These are phyloP conservation scores for Leptarthrus brevirostris DNA, from an alignment of 2,888 invertebrate genomes.

Conservation along the genomic window DNA sequence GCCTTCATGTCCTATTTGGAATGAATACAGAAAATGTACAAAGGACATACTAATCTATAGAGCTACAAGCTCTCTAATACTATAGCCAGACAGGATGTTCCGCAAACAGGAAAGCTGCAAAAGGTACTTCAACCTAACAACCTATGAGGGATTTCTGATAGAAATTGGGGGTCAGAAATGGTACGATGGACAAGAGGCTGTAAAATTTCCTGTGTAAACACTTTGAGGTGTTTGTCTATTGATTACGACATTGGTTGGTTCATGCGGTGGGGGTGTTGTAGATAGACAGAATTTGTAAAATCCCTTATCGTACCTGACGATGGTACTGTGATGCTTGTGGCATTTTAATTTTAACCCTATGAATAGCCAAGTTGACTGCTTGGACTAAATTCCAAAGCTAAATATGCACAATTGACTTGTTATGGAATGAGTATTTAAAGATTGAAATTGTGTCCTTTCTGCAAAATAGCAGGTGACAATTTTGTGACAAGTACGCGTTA, in stretches of 20 bases:
- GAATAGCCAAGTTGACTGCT: neutral
- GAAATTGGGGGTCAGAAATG: neutral
- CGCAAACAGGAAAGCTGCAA: constrained; percentile 16
- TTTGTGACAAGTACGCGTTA: neutral
- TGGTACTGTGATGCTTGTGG: neutral
- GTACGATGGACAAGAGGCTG: constrained; percentile 15
- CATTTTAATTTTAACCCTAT: neutral
- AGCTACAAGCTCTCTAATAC: too few species aligned
- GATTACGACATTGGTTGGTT: constrained; percentile 41
- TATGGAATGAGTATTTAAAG: neutral
- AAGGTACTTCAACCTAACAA: constrained; percentile 3
- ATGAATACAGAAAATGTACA: constrained; percentile 26
- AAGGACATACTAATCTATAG: too few species aligned
- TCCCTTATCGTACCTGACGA: neutral
- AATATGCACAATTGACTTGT: neutral
- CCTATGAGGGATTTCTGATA: neutral
- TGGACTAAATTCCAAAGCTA: neutral
- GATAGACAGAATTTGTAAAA: constrained; percentile 2
- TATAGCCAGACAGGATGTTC: constrained; percentile 9
- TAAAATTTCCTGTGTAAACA: constrained; percentile 33
- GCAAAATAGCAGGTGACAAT: neutral
- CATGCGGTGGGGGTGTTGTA: constrained; percentile 27
- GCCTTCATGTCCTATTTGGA: constrained; percentile 8
- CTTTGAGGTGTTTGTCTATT: constrained; percentile 43
- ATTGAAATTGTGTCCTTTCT: neutral